Conservation (phyloP, 2,797 vertebrate species). For the Premnoplex brunnescens region DNA sequence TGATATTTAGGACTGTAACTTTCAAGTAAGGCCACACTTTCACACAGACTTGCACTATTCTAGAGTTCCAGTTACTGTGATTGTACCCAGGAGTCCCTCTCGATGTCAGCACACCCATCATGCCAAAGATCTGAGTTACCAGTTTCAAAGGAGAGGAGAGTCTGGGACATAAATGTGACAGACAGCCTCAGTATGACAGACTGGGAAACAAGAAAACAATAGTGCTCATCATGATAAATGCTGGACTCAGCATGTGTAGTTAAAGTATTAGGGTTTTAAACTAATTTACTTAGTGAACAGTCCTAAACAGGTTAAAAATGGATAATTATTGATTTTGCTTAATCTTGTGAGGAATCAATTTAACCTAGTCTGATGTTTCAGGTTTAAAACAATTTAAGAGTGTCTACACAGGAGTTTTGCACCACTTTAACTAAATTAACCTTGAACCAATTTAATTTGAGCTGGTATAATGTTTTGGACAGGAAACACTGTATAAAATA, state of each 20-base stretch:
- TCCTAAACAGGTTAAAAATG: slow-evolving; percentile 38
- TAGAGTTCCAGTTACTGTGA: neutral
- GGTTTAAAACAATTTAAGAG: slow-evolving; percentile 26
- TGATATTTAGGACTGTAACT: neutral
- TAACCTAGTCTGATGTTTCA: neutral
- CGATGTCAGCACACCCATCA: neutral
- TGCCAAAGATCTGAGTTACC: neutral
- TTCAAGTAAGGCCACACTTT: neutral
- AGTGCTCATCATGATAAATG: neutral
- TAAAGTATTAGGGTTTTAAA: slow-evolving; percentile 14
- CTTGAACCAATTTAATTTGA: slow-evolving; percentile 22
- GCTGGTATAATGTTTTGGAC: neutral
- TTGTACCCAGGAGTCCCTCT: neutral
- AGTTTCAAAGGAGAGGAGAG: neutral
- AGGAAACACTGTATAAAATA: slow-evolving; percentile 11
- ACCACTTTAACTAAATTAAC: slow-evolving; percentile 12
- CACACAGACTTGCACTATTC: neutral
- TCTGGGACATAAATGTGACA: neutral
- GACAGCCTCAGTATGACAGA: neutral
- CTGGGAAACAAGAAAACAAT: neutral
- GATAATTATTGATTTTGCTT: slow-evolving; percentile 36
- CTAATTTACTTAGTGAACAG: slow-evolving; percentile 5
- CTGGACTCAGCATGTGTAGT: neutral
- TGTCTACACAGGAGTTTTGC: neutral
- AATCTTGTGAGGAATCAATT: slow-evolving; percentile 22